Evolutionary conservation across 2,797 vertebrate genomes (phyloP), one percentile per base, ranked within the genome.

Genomic region (Centroberyx gerrardi): DNA sequence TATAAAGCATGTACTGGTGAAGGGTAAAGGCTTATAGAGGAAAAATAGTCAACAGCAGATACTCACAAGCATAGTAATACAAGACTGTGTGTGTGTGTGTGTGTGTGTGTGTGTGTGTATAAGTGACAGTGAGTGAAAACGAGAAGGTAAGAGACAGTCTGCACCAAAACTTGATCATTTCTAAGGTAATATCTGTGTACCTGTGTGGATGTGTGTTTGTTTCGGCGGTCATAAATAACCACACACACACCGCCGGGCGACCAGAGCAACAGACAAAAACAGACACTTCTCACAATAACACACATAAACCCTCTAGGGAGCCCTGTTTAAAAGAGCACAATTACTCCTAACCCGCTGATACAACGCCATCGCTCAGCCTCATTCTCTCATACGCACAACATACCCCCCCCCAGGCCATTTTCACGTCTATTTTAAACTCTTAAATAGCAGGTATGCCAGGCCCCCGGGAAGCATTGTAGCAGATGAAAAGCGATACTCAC

Each of bases 401-500:
- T 22, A 22, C 22, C 29, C 7, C 2, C 2, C 75, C 68, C 53
- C 9, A 0, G 83, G 66, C 53, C 28, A 2, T 51, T 46, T 54
- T n/a, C 59, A 67, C 40, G 69, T 67, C 58, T 0, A 29, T 44
- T 56, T 29, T 60, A 70, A 56, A 67, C 68, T 44, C 52, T 29
- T 60, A 70, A 56, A 67, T 65, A 74, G 62, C 18, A 62, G 75
- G 73, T 62, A 55, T 53, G 61, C 55, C 22, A 64, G 27, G 22
- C 17, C 64, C 27, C 0, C 18, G 38, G 12, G 7, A 48, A 61
- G 42, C 51, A 56, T 54, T 62, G 67, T 29, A n/a, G 44, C 1
- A 0, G 22, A 49, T 1, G 84, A 5, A 81, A 86, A 31, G 22
- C 1, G 76, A 79, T 85, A 97, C 98, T 98, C 96, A 99, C 98